These are phyloP conservation scores for Apotomis turbidana DNA, from an alignment of 2,888 invertebrate genomes.

Conservation along the genomic window DNA sequence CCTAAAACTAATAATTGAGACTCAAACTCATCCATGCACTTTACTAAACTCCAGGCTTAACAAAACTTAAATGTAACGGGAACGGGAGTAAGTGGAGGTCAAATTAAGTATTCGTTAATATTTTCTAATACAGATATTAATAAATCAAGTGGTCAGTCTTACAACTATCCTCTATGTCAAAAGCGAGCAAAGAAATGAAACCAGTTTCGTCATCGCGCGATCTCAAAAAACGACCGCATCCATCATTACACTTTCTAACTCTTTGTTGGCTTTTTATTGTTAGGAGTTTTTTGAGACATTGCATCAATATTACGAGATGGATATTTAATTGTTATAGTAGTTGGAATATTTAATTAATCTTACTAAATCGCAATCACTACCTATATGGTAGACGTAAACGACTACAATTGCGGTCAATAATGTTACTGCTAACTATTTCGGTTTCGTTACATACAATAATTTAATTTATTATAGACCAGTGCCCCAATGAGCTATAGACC, in stretches of 20 bases:
- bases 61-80: too few relatives aligned
- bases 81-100: too few relatives aligned
- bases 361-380: neutral
- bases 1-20: too few relatives aligned
- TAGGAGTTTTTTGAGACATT: slow-evolving; percentile 44
- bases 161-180: slow-evolving; percentile 23
- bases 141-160: slow-evolving; percentile 27
- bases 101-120: too few relatives aligned
- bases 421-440: neutral
- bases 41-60: too few relatives aligned
- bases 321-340: slow-evolving; percentile 12
- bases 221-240: slow-evolving; percentile 68
- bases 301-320: slow-evolving; percentile 21
- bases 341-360: neutral
- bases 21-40: too few relatives aligned
- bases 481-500: too few relatives aligned
- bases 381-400: neutral
- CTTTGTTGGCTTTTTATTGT: slow-evolving; percentile 56
- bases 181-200: slow-evolving; percentile 57
- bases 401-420: neutral
- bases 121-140: neutral
- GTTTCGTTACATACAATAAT: too few relatives aligned
- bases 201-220: slow-evolving; percentile 68
- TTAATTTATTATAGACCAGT: too few relatives aligned
- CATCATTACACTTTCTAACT: slow-evolving; percentile 76